Conservation (phyloP, 2,888 invertebrate genomes). For the Eledone cirrhosa region DNA sequence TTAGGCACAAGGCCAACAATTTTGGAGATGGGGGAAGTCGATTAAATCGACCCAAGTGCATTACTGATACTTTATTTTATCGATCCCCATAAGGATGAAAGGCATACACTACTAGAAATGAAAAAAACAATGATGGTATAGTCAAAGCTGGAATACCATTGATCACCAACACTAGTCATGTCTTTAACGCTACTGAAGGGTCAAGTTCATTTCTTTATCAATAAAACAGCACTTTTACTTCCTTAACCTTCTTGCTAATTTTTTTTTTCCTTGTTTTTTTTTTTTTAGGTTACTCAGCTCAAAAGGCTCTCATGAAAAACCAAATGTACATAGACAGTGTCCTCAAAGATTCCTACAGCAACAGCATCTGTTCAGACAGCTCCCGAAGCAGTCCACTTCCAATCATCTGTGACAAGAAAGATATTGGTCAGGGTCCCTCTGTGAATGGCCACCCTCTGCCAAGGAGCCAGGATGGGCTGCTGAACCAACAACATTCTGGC, state of each 20-base stretch:
- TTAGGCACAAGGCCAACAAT: too few relatives aligned
- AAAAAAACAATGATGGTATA: too few relatives aligned
- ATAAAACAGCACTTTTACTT: neutral
- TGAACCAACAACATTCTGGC: neutral
- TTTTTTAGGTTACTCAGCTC: constrained; percentile 22
- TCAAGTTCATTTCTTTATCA: too few relatives aligned
- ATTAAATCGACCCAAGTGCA: too few relatives aligned
- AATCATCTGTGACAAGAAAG: neutral
- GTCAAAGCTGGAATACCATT: too few relatives aligned
- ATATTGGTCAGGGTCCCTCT: neutral
- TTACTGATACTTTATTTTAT: too few relatives aligned
- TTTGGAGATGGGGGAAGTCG: too few relatives aligned
- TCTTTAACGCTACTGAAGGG: too few relatives aligned
- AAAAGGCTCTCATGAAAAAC: neutral
- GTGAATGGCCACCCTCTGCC: constrained; percentile 1
- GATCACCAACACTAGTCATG: too few relatives aligned
- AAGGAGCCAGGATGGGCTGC: neutral
- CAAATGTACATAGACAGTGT: constrained; percentile 15
- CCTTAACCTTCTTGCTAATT: neutral
- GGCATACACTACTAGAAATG: too few relatives aligned
- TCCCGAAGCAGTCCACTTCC: neutral
- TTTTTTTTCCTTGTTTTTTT: neutral
- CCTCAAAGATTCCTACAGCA: neutral
- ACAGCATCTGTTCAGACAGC: neutral
- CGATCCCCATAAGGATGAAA: too few relatives aligned